Base-by-base conservation (phyloP, 2,797 vertebrate genomes). In the Momotus momota region DNA sequence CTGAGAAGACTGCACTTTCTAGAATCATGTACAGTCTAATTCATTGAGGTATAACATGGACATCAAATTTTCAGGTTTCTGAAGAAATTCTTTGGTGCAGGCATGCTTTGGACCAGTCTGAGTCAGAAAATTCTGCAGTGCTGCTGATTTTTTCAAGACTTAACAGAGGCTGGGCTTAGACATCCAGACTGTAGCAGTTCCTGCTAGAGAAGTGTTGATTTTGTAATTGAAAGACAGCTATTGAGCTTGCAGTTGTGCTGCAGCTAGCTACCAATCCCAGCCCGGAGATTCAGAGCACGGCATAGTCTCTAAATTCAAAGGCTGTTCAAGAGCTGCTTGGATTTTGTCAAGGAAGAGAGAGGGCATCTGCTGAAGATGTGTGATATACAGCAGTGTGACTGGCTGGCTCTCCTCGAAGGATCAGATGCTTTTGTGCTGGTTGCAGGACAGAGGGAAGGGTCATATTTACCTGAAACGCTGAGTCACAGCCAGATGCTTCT, bases 401-500 rank as follows among this genome's bases (percentile, higher is more conserved):
- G 79, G 35, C 87, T 89, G 58, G 74, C 90, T 35, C 51, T 84
- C 31, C 64, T 58, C 55, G 8, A 14, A 61, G 60, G 7, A 26
- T 65, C 48, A n/a, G 66, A 3, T 29, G 45, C 62, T 79, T 79
- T 40, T 1, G 0, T 9, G 21, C 52, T 27, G 52, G 33, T 23
- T 74, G 62, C 79, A 60, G 77, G 38, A 83, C 40, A 14, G n/a
- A 45, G 27, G 29, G 40, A 35, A 94, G 16, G 23, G 45, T 27
- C 66, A 29, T 4, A 7, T 54, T 58, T n/a, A 13, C 85, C 80
- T 38, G 81, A 69, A 52, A 52, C 31, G 84, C 93, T 89, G 73
- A 92, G 46, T 91, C 89, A 95, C 84, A 64, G 43, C 49, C 91
- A 86, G 84, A 14, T 67, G 62, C 60, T 86, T 43, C 86, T n/a